Evolutionary conservation across 2,113 vertebrate species (phyloP).

Genomic region (Otus sunia): DNA sequence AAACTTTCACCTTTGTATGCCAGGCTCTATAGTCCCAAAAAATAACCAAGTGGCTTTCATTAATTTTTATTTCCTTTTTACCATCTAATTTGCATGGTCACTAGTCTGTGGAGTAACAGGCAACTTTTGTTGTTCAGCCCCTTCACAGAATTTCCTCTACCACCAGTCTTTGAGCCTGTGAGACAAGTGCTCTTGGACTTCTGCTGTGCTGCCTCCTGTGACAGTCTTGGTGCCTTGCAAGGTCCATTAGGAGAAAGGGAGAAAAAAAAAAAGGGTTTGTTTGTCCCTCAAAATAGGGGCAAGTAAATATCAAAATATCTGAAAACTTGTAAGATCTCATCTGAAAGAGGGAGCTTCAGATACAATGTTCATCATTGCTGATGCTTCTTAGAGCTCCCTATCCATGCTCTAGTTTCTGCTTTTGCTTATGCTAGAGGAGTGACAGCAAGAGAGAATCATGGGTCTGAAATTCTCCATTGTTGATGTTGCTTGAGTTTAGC

Average conservation of each 20-base stretch:
- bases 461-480: background rate
- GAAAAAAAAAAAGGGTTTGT: background rate
- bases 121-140: background rate
- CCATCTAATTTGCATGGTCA: background rate
- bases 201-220: background rate
- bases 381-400: background rate
- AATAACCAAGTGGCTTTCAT: background rate
- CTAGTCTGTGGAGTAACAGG: fast-evolving
- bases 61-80: background rate
- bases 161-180: background rate
- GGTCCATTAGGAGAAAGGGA: background rate
- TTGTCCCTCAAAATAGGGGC: background rate
- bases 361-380: background rate
- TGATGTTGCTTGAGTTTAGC: background rate
- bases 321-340: background rate
- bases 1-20: background rate
- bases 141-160: background rate
- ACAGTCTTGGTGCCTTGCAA: background rate
- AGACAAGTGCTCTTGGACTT: background rate
- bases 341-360: background rate
- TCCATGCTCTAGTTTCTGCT: background rate
- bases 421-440: background rate
- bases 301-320: background rate
- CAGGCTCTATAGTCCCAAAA: background rate
- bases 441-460: background rate